Base-by-base conservation (phyloP, 2,797 vertebrate genomes). In the Hippoglossus hippoglossus region DNA sequence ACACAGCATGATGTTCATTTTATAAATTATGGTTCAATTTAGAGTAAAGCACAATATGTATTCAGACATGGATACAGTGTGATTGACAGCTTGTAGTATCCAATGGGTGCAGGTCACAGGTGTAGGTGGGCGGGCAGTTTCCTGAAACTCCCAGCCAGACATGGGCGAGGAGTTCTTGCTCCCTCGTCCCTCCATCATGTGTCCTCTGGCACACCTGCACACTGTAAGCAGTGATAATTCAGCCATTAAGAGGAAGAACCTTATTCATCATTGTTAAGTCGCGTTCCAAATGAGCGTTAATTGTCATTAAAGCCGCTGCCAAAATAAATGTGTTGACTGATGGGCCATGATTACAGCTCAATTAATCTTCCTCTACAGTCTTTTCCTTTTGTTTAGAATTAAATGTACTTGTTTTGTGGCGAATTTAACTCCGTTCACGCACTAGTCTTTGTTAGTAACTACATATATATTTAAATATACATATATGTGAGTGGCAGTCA, bases 271-370 rank as follows among this genome's bases (percentile, higher is more conserved):
- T 55, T 46, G 52, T 82, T 78, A 75, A 26, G 2, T 64, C 67
- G 47, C 41, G 28, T 72, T 53, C 53, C 57, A 80, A 88, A 84
- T 67, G 58, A 80, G 63, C 41, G 54, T 72, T 77, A 77, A 77
- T 82, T 79, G 63, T 70, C 69, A 80, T 82, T 73, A 52, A 62
- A 81, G 63, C 57, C 2, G 12, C 49, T 64, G 52, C 25, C 77
- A 80, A 71, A 80, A 75, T 59, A 72, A 81, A 78, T 62, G 47
- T 58, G 36, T 59, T 68, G 69, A 64, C 26, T 68, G 77, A 80
- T 71, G 50, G 52, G 49, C 73, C 59, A 10, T 62, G 56, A 75
- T 59, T 24, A 63, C 53, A 63, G 51, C 60, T 76, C 66, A 81
- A 62, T 46, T 52, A 13, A 75, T 64, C 65, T 47, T 63, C 44